A percentile compares a stretch with the other conserved stretches of the same genome.
phyloP scores from a whole-genome alignment of 2,888 invertebrate genomes.

The Seladonia tumulorum region DNA sequence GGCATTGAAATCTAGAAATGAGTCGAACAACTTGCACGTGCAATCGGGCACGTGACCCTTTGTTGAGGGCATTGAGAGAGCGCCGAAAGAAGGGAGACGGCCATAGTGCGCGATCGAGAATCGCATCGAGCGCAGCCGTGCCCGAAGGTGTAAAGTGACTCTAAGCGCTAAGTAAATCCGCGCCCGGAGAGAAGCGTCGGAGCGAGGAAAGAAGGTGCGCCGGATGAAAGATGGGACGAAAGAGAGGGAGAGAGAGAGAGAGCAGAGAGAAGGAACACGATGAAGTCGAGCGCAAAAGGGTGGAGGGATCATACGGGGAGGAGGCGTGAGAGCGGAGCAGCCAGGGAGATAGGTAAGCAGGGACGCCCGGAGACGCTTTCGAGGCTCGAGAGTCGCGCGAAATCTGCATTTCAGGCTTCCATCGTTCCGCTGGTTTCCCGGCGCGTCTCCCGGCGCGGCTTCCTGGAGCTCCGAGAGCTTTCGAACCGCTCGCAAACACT shows the following conservation, averaged over 20 bases:
- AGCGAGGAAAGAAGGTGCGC: constrained; percentile 34
- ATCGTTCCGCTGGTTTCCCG: constrained; percentile 75
- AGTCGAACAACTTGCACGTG: too few relatives aligned
- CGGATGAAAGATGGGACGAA: neutral
- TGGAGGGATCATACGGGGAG: constrained; percentile 24
- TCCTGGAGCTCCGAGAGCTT: constrained; percentile 80
- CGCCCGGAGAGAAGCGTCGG: constrained; percentile 60
- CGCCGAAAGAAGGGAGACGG: neutral
- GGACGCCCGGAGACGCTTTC: constrained; percentile 70
- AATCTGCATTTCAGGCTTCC: constrained; percentile 85
- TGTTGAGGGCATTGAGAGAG: neutral
- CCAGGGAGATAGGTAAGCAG: constrained; percentile 71
- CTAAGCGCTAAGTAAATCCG: constrained; percentile 75
- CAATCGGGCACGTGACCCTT: neutral
- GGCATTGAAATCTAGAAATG: too few relatives aligned
- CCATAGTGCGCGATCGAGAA: neutral
- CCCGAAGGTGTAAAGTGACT: constrained; percentile 68
- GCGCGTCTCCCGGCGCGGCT: constrained; percentile 67
- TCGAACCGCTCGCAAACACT: constrained; percentile 84
- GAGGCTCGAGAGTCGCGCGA: constrained; percentile 80
- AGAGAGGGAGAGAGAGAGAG: constrained; percentile 23
- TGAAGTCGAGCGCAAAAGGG: constrained; percentile 48
- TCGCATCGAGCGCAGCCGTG: neutral
- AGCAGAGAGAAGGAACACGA: constrained; percentile 10
- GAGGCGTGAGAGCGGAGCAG: constrained; percentile 84